Conservation (phyloP, 2,797 vertebrate genomes). For the Liparis tanakae region DNA sequence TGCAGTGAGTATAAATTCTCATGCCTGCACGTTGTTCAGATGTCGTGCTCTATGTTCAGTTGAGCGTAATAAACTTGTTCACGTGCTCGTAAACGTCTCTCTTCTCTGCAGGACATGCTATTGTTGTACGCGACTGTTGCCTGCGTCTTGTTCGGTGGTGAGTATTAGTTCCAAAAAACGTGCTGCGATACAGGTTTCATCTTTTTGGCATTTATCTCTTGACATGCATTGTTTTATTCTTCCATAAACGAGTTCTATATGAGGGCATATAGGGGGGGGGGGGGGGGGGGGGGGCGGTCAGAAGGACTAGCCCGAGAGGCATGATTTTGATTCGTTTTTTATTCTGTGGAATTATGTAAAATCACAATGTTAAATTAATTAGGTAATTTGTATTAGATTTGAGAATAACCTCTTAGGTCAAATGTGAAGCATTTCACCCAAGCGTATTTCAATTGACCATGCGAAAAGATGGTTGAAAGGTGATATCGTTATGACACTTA, state of each 20-base stretch:
- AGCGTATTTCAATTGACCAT: not conserved
- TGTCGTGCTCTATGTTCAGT: not conserved
- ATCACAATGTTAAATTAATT: not conserved
- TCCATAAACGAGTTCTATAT: too few species aligned
- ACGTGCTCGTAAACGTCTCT: not conserved
- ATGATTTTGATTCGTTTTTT: too few species aligned
- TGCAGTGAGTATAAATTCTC: not conserved
- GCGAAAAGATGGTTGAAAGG: not conserved
- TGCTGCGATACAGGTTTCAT: not conserved
- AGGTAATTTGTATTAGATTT: not conserved
- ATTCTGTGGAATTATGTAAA: not conserved
- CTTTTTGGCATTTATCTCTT: not conserved
- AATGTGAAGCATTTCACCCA: not conserved
- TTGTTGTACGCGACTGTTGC: not conserved
- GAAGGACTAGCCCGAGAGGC: too few species aligned
- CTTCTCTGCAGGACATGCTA: slow-evolving; percentile 10
- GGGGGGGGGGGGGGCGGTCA: too few species aligned
- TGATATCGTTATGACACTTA: not conserved
- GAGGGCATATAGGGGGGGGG: too few species aligned
- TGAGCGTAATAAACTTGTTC: not conserved
- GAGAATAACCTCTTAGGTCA: not conserved
- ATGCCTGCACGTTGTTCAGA: not conserved
- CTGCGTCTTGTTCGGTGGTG: slow-evolving; percentile 20
- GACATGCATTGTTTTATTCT: not conserved
- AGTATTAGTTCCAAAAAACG: not conserved